Evolutionary conservation across 2,888 invertebrate species (phyloP).

Genomic region (Spodoptera picta): DNA sequence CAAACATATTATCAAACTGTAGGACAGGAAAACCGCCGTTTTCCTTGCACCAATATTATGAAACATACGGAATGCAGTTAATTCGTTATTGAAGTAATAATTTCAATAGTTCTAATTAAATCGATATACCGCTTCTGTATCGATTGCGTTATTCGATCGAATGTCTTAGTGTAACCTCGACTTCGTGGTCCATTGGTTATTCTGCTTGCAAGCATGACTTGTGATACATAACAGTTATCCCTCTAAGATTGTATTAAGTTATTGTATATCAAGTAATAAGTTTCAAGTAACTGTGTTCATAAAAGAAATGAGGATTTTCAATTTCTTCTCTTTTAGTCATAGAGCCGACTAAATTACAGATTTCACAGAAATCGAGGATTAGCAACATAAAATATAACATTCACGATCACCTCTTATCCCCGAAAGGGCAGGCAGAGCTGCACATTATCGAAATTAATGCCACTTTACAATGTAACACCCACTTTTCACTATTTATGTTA

Average conservation of each 20-base stretch:
- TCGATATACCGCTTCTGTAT: conserved; percentile 35
- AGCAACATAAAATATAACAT: too few relatives aligned
- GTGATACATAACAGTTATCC: conserved; percentile 5
- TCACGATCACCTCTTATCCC: too few relatives aligned
- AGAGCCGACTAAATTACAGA: too few relatives aligned
- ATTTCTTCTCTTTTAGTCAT: too few relatives aligned
- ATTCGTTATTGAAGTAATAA: conserved; percentile 38
- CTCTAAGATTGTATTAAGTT: background rate
- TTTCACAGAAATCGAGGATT: too few relatives aligned
- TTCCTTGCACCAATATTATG: conserved; percentile 46
- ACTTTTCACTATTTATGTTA: too few relatives aligned
- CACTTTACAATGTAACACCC: too few relatives aligned
- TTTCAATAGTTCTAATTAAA: conserved; percentile 38
- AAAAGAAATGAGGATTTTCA: too few relatives aligned
- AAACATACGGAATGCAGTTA: conserved; percentile 37
- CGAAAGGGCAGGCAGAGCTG: too few relatives aligned
- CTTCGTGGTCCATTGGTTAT: conserved; percentile 18
- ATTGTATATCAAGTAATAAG: background rate
- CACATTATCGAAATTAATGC: too few relatives aligned
- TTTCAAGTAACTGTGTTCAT: too few relatives aligned
- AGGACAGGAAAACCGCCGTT: conserved; percentile 35
- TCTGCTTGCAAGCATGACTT: conserved; percentile 18
- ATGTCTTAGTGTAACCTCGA: conserved; percentile 25
- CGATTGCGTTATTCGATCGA: conserved; percentile 36
- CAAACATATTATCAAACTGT: conserved; percentile 28